phyloP scores from a whole-genome alignment of 2,113 vertebrate genomes.

The Neodontobutis hainanensis region DNA sequence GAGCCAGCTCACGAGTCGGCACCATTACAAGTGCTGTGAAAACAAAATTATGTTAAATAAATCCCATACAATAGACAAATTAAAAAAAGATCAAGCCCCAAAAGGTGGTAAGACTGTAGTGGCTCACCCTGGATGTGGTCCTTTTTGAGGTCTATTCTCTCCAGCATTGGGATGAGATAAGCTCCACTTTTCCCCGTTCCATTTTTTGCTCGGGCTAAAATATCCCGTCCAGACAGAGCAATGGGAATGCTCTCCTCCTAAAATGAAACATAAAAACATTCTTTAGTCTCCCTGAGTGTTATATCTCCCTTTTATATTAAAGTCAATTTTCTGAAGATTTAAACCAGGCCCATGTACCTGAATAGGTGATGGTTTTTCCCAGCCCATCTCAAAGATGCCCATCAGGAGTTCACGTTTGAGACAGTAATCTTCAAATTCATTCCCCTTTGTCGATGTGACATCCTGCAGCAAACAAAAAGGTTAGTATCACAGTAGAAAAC shows the following conservation, averaged over 20 bases:
- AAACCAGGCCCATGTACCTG: slow-evolving; percentile 64
- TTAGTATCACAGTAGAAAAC: background rate
- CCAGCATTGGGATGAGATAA: slow-evolving; percentile 82
- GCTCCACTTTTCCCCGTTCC: slow-evolving; percentile 83
- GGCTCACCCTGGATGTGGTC: slow-evolving; percentile 80
- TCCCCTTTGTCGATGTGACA: slow-evolving; percentile 82
- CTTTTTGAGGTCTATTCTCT: slow-evolving; percentile 83
- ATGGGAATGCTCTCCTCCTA: slow-evolving; percentile 86
- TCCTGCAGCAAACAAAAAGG: slow-evolving; percentile 61
- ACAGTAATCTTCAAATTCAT: slow-evolving; percentile 85
- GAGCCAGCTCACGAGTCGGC: slow-evolving; percentile 81
- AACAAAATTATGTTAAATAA: background rate
- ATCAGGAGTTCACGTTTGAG: slow-evolving; percentile 83
- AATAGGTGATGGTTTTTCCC: slow-evolving; percentile 84
- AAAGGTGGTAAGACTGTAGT: slow-evolving; percentile 7
- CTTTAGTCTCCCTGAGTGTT: background rate
- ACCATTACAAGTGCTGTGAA: slow-evolving; percentile 79
- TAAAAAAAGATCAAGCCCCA: background rate
- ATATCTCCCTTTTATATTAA: too few relatives aligned
- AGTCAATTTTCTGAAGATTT: background rate
- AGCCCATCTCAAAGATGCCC: slow-evolving; percentile 85
- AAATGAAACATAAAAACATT: background rate
- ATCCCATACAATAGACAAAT: too few relatives aligned
- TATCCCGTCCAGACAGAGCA: slow-evolving; percentile 81
- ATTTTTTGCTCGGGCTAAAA: slow-evolving; percentile 81